phyloP scores from a whole-genome alignment of 1,140 invertebrate species.

The Psix sp. region DNA sequence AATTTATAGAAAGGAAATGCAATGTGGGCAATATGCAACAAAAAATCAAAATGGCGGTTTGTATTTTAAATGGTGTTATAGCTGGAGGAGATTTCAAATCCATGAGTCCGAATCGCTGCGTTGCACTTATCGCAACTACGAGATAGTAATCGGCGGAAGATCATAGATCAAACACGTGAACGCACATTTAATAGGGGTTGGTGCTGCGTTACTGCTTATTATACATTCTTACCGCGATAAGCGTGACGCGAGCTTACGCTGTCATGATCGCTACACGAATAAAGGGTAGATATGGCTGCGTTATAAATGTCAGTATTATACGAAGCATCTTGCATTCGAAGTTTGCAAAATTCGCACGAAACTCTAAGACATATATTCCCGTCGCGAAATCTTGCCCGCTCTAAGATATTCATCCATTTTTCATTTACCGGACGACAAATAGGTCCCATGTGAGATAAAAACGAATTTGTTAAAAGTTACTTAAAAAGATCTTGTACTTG shows the following conservation, averaged over 20 bases:
- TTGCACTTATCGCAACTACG: slow-evolving; percentile 52
- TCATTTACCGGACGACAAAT: slow-evolving; percentile 26
- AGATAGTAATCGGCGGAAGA: slow-evolving; percentile 67
- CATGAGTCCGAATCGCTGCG: slow-evolving; percentile 39
- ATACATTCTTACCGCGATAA: slow-evolving; percentile 75
- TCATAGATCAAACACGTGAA: slow-evolving; percentile 76
- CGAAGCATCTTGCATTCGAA: slow-evolving; percentile 67
- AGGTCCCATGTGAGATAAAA: slow-evolving; percentile 14
- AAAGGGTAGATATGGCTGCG: slow-evolving; percentile 76
- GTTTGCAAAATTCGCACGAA: slow-evolving; percentile 64
- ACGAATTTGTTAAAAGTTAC: not conserved
- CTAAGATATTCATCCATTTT: slow-evolving; percentile 31
- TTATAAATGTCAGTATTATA: slow-evolving; percentile 78
- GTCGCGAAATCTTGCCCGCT: slow-evolving; percentile 42
- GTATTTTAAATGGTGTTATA: slow-evolving; percentile 37
- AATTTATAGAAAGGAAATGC: slow-evolving; percentile 23
- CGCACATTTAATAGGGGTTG: slow-evolving; percentile 66
- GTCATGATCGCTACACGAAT: slow-evolving; percentile 67
- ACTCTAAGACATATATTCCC: slow-evolving; percentile 54
- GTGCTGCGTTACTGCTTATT: slow-evolving; percentile 71
- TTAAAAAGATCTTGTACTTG: too few relatives aligned
- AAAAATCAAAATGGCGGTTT: slow-evolving; percentile 25
- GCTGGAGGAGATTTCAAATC: slow-evolving; percentile 47
- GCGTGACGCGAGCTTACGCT: slow-evolving; percentile 64
- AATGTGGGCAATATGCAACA: slow-evolving; percentile 8